A percentile compares a stretch with the other conserved stretches of the same genome.
phyloP scores from a whole-genome alignment of 2,888 invertebrate species.

The Baccha elongata region DNA sequence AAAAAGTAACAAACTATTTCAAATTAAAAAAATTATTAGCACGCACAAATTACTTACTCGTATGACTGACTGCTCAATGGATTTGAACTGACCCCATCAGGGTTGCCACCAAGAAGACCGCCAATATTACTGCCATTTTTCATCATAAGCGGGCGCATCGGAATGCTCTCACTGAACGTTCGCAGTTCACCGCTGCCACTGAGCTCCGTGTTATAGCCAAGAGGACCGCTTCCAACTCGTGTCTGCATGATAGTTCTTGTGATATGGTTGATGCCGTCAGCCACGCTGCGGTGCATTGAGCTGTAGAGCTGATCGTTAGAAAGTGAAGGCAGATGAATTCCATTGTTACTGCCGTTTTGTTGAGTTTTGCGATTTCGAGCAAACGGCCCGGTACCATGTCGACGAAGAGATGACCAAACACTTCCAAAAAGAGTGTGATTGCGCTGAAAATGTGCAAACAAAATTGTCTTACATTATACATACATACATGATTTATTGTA shows the following conservation, averaged over 20 bases:
- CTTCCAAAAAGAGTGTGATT: slow-evolving; percentile 98
- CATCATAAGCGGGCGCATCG: slow-evolving; percentile 83
- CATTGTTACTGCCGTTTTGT: slow-evolving; percentile 64
- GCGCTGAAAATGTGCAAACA: slow-evolving; percentile 90
- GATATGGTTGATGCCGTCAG: slow-evolving; percentile 81
- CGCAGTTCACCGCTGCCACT: slow-evolving; percentile 77
- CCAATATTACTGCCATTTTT: slow-evolving; percentile 76
- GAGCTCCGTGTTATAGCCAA: slow-evolving; percentile 74
- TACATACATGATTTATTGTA: no score
- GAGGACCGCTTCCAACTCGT: slow-evolving; percentile 74
- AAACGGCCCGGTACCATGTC: slow-evolving; percentile 85
- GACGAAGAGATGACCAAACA: slow-evolving; percentile 96
- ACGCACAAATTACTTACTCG: slow-evolving; percentile 81
- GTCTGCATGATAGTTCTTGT: slow-evolving; percentile 81
- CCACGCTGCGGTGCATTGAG: slow-evolving; percentile 79
- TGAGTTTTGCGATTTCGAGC: slow-evolving; percentile 77
- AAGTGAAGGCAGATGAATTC: slow-evolving; percentile 69
- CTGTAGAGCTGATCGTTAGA: slow-evolving; percentile 77
- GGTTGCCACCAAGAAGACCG: slow-evolving; percentile 73
- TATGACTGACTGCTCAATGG: slow-evolving; percentile 75
- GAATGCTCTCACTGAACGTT: slow-evolving; percentile 87
- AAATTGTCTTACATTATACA: no score
- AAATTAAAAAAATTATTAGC: not conserved
- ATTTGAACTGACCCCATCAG: slow-evolving; percentile 70
- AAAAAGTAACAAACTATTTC: not conserved